Base-by-base conservation (phyloP, 2,888 invertebrate species). In the Galeopsomyia nigrocyanea region DNA sequence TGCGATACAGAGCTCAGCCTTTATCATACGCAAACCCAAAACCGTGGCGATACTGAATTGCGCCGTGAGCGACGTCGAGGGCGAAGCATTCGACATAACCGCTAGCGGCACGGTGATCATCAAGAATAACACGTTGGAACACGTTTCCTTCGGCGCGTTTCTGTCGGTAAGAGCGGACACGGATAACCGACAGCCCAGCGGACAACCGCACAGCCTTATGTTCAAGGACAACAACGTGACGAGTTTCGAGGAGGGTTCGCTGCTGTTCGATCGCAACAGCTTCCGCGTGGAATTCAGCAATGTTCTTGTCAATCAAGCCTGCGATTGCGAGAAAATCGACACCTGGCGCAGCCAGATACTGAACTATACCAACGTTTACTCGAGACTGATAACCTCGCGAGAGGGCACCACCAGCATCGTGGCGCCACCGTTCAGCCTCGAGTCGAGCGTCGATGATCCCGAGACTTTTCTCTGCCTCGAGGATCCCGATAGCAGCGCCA, bases 201-300 rank as follows among this genome's bases (percentile, higher is more conserved):
- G 39, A 39, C 39, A 39, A 10, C 39, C 82, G 22, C 90, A 89
- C 78, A 90, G 89, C 80, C 87, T 90, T 68, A 85, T 88, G 21
- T 90, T 94, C 77, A 90, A 91, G 78, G 91, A 92, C 79, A 92
- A 92, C 80, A 91, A 89, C 16, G 87, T 93, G 56, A 86, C 87
- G 0, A 84, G 84, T 67, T 86, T 92, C 78, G 88, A 88, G 49
- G 88, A 89, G 2, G 87, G 89, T 7, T 90, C 92, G 5, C 84
- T 93, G 51, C 86, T 88, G 76, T 89, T 91, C 81, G 90, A 92
- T 82, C 84, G 87, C 3, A 84, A 87, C 13, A 88, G 90, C 75
- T 88, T 92, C 75, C 86, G 87, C 19, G 84, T 90, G 49, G 89
- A 90, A 73, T 86, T 92, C 31, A 89, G 89, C 73, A 89, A 90